Evolutionary conservation across 2,113 vertebrate species (phyloP).

Genomic region (Pitta sordida): DNA sequence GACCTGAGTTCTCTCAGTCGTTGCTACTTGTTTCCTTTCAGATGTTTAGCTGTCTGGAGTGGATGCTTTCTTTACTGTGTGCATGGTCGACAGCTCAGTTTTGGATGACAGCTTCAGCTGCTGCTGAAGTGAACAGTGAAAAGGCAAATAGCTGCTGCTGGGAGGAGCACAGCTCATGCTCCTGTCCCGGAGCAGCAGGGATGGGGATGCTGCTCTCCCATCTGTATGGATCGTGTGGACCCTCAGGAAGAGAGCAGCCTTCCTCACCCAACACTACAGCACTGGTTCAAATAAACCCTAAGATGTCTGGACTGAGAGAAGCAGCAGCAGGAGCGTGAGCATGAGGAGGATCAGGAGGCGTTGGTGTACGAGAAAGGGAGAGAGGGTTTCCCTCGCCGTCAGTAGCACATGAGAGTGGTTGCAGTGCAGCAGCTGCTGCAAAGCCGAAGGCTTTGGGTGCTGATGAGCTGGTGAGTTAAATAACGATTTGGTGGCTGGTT

Average conservation of each 20-base stretch:
- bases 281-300: neutral
- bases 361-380: neutral
- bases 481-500: neutral
- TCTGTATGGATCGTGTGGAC: fast-evolving
- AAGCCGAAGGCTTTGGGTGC: neutral
- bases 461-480: neutral
- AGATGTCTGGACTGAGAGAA: neutral
- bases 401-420: fast-evolving
- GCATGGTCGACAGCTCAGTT: neutral
- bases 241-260: neutral
- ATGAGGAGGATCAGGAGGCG: neutral
- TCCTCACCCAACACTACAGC: neutral
- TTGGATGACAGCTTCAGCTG: neutral
- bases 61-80: neutral
- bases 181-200: neutral
- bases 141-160: neutral
- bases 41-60: neutral
- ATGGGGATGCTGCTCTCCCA: neutral
- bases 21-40: neutral
- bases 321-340: neutral
- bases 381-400: neutral
- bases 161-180: neutral
- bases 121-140: neutral
- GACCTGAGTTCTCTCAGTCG: neutral
- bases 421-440: neutral